phyloP scores from a whole-genome alignment of 37 sponge, comb jelly and placozoan species.

The Spongilla lacustris region DNA sequence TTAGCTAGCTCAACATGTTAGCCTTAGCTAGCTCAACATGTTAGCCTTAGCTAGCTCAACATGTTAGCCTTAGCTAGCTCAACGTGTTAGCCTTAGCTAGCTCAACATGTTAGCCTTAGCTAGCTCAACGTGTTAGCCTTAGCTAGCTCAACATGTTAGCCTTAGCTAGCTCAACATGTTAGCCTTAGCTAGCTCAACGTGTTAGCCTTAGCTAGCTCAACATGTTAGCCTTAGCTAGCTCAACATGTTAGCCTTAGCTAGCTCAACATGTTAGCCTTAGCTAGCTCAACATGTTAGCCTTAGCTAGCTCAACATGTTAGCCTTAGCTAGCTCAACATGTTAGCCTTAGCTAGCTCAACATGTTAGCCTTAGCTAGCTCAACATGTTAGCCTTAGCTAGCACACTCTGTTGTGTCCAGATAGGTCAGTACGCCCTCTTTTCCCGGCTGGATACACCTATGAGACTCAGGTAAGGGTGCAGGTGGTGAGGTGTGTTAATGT shows the following conservation, averaged over 20 bases:
- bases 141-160: not conserved
- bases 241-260: too few species aligned
- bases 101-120: too few species aligned
- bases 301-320: slow-evolving; percentile 68
- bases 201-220: not conserved
- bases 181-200: too few species aligned
- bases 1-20: not conserved
- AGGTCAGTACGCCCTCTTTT: slow-evolving; percentile 64
- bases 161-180: slow-evolving; percentile 63
- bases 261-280: not conserved
- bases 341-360: not conserved
- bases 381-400: not conserved
- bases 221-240: slow-evolving; percentile 39
- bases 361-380: not conserved
- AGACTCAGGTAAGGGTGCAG: slow-evolving; percentile 56
- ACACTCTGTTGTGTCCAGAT: slow-evolving; percentile 30
- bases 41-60: too few species aligned
- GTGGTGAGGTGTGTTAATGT: not conserved
- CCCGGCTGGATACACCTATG: slow-evolving; percentile 55
- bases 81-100: slow-evolving; percentile 33
- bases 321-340: not conserved
- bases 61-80: not conserved
- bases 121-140: not conserved
- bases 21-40: slow-evolving; percentile 55
- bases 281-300: not conserved